Conservation (phyloP, 1,140 invertebrate species). For the Melipona quadrifasciata region DNA sequence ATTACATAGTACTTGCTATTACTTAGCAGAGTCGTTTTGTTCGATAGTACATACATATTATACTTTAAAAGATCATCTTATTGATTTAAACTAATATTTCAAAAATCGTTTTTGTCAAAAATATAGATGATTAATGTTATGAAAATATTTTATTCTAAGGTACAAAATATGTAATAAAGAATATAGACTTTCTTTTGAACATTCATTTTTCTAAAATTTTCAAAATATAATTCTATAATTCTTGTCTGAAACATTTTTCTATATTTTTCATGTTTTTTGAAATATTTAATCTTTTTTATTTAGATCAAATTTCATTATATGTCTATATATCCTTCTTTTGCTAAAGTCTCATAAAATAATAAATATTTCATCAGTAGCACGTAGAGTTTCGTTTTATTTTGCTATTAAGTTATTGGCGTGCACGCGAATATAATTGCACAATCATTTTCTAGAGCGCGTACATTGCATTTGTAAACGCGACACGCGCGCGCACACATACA, state of each 20-base stretch:
- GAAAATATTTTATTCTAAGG: background rate
- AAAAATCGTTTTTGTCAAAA: background rate
- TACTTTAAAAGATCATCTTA: background rate
- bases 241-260: background rate
- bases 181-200: background rate
- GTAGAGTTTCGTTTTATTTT: constrained; percentile 55
- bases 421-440: constrained; percentile 42
- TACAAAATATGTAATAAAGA: background rate
- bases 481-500: constrained; percentile 24
- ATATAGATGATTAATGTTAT: background rate
- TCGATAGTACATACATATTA: background rate
- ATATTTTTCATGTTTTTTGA: background rate
- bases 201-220: background rate
- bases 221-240: background rate
- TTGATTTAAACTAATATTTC: background rate
- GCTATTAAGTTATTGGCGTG: constrained; percentile 58
- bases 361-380: constrained; percentile 53
- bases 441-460: constrained; percentile 2
- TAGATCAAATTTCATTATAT: constrained; percentile 13
- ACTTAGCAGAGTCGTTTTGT: background rate
- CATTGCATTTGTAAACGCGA: background rate
- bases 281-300: background rate
- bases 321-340: constrained; percentile 44
- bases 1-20: background rate
- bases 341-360: constrained; percentile 42